A percentile compares a stretch with the other conserved stretches of the same genome.
Conservation (phyloP, 2,113 vertebrate species). For the Mobula hypostoma region DNA sequence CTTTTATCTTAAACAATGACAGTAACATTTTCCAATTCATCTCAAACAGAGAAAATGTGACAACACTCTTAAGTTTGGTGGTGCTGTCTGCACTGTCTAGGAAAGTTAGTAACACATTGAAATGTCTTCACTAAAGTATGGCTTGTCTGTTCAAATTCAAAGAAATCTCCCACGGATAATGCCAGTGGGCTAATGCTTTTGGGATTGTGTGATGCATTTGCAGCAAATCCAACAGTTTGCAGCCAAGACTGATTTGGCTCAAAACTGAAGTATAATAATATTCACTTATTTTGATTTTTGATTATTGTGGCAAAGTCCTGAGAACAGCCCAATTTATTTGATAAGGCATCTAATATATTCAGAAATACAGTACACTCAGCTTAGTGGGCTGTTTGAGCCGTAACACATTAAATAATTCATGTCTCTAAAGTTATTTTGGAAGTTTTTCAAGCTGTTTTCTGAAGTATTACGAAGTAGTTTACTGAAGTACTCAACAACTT, state of each 20-base stretch:
- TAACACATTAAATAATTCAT: neutral
- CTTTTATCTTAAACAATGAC: neutral
- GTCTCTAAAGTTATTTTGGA: neutral
- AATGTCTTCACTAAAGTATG: neutral
- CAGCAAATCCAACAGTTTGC: slow-evolving; percentile 17
- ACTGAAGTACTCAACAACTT: neutral
- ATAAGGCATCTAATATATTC: neutral
- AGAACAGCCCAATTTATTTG: neutral
- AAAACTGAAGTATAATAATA: slow-evolving; percentile 49
- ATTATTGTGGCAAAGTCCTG: slow-evolving; percentile 56
- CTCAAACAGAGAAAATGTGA: neutral
- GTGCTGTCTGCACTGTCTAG: neutral
- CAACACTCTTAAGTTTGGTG: neutral
- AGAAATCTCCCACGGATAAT: neutral
- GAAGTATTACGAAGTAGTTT: neutral
- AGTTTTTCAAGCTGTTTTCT: neutral
- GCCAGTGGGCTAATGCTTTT: slow-evolving; percentile 39
- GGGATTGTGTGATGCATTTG: slow-evolving; percentile 25
- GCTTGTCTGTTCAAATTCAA: neutral
- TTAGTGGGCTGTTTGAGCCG: neutral
- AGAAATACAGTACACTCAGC: neutral
- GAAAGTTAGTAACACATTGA: neutral
- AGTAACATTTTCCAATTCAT: neutral
- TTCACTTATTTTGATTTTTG: slow-evolving; percentile 51
- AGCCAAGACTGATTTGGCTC: slow-evolving; percentile 37